Conservation (phyloP, 2,888 invertebrate genomes). For the Xylota sylvarum region DNA sequence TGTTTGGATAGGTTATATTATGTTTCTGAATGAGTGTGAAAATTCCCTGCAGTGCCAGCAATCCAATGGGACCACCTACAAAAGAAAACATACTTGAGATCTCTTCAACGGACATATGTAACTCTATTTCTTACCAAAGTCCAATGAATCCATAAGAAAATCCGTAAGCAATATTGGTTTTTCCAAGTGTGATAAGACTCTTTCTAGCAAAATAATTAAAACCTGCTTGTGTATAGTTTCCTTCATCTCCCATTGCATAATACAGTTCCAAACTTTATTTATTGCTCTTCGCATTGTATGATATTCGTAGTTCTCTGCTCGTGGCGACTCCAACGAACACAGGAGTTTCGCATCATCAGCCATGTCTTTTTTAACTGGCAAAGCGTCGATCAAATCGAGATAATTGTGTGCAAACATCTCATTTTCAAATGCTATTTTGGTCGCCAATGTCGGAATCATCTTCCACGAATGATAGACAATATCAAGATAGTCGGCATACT, state of each 20-base stretch:
- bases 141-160: slow-evolving; percentile 95
- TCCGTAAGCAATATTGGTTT: slow-evolving; percentile 95
- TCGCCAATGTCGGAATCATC: slow-evolving; percentile 86
- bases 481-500: slow-evolving; percentile 91
- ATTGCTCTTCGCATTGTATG: slow-evolving; percentile 86
- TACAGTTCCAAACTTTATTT: slow-evolving; percentile 91
- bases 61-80: slow-evolving; percentile 93
- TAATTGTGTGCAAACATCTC: slow-evolving; percentile 87
- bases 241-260: slow-evolving; percentile 91
- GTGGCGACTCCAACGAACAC: slow-evolving; percentile 83
- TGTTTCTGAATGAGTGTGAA: slow-evolving; percentile 95
- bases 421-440: slow-evolving; percentile 86
- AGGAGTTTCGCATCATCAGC: slow-evolving; percentile 81
- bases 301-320: slow-evolving; percentile 86
- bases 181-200: slow-evolving; percentile 91
- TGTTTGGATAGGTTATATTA: slow-evolving; percentile 97
- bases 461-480: slow-evolving; percentile 90
- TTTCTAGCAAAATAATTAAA: slow-evolving; percentile 92
- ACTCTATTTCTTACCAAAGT: slow-evolving; percentile 88
- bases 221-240: slow-evolving; percentile 91
- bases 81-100: slow-evolving; percentile 60
- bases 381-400: slow-evolving; percentile 87
- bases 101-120: not conserved
- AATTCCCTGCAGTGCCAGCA: slow-evolving; percentile 96
- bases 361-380: slow-evolving; percentile 84